Evolutionary conservation across 2,113 vertebrate genomes (phyloP), one percentile per base, ranked within the genome.

Genomic region (Entomyzon cyanotis): DNA sequence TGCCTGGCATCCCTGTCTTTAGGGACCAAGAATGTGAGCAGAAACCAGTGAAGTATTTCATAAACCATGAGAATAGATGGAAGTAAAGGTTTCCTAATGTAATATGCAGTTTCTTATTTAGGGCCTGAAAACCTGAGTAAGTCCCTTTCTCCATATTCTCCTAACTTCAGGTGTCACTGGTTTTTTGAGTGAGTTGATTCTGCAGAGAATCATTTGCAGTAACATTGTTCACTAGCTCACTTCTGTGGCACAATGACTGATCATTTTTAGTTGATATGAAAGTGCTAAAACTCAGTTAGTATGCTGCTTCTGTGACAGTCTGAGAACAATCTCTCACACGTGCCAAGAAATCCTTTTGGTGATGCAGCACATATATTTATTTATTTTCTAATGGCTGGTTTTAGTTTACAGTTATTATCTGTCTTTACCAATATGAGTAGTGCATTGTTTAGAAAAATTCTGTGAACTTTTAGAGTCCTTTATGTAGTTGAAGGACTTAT

Each of bases 401-500:
- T 62, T 68, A 31, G 23, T 75, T 78, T 76, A 35, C 7, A 15
- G 52, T 64, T 44, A n/a, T 18, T 59, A 1, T 22, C 53, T 64
- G 64, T 30, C 12, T 85, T 73, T 63, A 71, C 15, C 37, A 39
- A 2, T n/a, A 10, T 47, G 52, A 52, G 39, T 35, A 49, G 31
- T 12, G 10, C 1, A 1, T 42, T 59, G 23, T 65, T 70, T 37
- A 56, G 44, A 71, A 79, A 52, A 75, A 41, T 19, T 33, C 14
- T 0, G 0, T 59, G 19, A 67, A 9, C 8, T 64, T 59, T 8
- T 6, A 7, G 17, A 15, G 13, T 28, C 8, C 6, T 82, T 31
- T 33, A 9, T 35, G 12, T 33, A 35, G n/a, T 13, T 78, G 14
- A 20, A 71, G 33, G 11, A 33, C 24, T 71, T 68, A 27, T 7